These are phyloP conservation scores for Delia radicum DNA, from an alignment of 1,140 invertebrate genomes.

Conservation along the genomic window DNA sequence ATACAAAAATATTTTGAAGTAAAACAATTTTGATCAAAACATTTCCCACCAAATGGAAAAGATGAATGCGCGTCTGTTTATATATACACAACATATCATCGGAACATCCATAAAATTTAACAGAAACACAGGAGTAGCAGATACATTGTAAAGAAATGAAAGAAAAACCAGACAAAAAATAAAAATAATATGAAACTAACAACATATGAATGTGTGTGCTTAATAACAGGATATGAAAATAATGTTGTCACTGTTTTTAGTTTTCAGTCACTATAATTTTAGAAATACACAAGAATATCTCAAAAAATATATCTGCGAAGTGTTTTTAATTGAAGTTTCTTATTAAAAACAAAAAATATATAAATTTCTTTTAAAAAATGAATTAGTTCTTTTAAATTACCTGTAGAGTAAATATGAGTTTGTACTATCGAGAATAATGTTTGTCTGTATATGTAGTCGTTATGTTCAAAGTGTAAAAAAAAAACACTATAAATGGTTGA, in stretches of 20 bases:
- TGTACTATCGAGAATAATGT: not conserved
- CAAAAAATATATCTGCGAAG: too few species aligned
- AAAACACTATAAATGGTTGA: not conserved
- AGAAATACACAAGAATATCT: too few species aligned
- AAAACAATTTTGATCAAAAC: too few species aligned
- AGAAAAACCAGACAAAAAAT: not conserved
- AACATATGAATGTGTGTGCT: not conserved
- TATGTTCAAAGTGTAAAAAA: not conserved
- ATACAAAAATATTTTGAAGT: too few species aligned
- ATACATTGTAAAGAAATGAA: not conserved
- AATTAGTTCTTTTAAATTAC: too few species aligned
- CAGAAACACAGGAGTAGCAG: not conserved
- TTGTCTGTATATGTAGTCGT: not conserved
- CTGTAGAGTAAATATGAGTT: not conserved
- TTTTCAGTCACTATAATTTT: too few species aligned
- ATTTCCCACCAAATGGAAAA: too few species aligned
- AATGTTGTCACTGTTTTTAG: too few species aligned
- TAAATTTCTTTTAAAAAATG: too few species aligned
- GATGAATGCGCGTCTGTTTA: not conserved
- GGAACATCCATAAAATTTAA: not conserved
- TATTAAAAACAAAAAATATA: too few species aligned
- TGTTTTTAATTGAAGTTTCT: too few species aligned
- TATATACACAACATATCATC: not conserved
- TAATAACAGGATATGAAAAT: too few species aligned
- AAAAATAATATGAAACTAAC: not conserved